These are phyloP conservation scores for Pecten maximus DNA, from an alignment of 2,888 invertebrate genomes.

Conservation along the genomic window DNA sequence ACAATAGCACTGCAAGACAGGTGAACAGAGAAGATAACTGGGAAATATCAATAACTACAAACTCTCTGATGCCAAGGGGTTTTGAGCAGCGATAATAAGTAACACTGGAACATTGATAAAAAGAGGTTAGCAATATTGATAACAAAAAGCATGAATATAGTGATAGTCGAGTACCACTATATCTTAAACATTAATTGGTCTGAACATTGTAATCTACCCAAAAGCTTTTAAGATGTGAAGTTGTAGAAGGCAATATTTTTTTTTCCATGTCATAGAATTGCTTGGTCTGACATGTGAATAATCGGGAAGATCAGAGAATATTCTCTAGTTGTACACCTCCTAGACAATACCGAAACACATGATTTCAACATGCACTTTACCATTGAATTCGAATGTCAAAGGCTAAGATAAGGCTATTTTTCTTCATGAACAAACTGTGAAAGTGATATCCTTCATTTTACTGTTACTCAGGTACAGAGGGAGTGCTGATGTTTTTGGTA, in stretches of 20 bases:
- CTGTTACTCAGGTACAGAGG: no score
- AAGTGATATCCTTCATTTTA: not conserved
- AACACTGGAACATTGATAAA: not conserved
- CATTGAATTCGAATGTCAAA: not conserved
- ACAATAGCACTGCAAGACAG: slow-evolving; percentile 7
- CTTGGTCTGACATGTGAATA: slow-evolving; percentile 6
- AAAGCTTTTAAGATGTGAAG: slow-evolving; percentile 27
- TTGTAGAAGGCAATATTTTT: slow-evolving; percentile 4
- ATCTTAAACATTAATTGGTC: slow-evolving; percentile 27
- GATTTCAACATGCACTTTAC: not conserved
- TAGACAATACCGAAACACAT: not conserved
- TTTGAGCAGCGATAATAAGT: not conserved
- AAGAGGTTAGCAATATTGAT: slow-evolving; percentile 9
- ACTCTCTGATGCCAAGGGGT: not conserved
- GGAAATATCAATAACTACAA: not conserved
- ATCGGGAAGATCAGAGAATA: not conserved
- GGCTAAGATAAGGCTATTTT: not conserved
- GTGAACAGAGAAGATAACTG: slow-evolving; percentile 13
- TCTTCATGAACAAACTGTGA: not conserved
- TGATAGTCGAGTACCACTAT: not conserved
- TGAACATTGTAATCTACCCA: slow-evolving; percentile 21
- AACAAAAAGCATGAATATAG: not conserved
- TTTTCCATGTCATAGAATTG: slow-evolving; percentile 1
- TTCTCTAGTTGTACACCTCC: not conserved
- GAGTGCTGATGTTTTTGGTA: no score